These are phyloP conservation scores for Amiota minor DNA, from an alignment of 2,888 invertebrate species.

Conservation along the genomic window DNA sequence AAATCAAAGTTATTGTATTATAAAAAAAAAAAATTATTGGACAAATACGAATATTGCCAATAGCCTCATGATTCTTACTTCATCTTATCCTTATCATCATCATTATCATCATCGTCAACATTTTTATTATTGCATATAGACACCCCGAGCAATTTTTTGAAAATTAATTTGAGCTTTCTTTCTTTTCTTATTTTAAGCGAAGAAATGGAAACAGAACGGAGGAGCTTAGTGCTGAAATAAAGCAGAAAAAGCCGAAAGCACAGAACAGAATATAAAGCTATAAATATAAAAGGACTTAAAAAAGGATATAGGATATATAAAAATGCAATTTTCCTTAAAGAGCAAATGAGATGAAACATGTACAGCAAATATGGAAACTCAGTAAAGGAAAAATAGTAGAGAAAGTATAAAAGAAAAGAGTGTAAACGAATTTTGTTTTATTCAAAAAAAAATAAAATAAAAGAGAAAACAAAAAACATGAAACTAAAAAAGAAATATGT, in stretches of 20 bases:
- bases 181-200: constrained; percentile 18
- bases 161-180: constrained; percentile 24
- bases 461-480: not conserved
- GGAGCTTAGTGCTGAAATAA: constrained; percentile 23
- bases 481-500: constrained; percentile 15
- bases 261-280: constrained; percentile 36
- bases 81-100: no score
- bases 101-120: no score
- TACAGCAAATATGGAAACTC: not conserved
- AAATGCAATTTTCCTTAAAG: constrained; percentile 52
- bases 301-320: constrained; percentile 46
- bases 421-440: not conserved
- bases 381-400: constrained; percentile 5
- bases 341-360: constrained; percentile 8
- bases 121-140: not conserved
- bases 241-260: not conserved
- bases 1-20: no score
- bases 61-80: no score
- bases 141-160: constrained; percentile 17
- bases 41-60: not conserved
- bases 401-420: not conserved
- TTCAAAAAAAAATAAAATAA: not conserved
- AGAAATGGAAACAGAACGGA: constrained; percentile 36
- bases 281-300: constrained; percentile 61
- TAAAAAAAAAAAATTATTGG: constrained; percentile 26